Percentiles rank a stretch among this genome's conserved stretches.
Conservation (phyloP, 2,888 invertebrate species). For the Heliconius cydno region DNA sequence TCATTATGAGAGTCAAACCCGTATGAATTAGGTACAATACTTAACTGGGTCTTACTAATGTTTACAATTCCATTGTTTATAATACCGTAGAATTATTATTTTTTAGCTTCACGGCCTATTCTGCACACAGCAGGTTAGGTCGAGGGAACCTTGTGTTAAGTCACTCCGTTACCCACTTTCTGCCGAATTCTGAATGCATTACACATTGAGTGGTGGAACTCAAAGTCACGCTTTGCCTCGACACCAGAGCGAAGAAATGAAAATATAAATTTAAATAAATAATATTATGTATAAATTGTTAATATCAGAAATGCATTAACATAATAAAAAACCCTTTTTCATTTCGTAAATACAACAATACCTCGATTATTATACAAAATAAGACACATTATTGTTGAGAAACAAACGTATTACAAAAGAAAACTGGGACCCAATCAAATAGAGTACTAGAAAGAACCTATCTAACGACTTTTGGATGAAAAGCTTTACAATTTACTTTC, state of each 20-base stretch:
- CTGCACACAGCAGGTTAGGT: not conserved
- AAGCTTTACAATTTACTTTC: conserved; percentile 26
- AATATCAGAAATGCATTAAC: not conserved
- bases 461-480: conserved; percentile 27
- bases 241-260: no score
- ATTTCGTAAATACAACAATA: not conserved
- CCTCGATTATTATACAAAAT: not conserved
- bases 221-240: no score
- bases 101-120: no score
- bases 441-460: conserved; percentile 32
- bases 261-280: no score
- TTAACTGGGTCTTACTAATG: not conserved
- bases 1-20: not conserved
- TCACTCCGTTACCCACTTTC: no score
- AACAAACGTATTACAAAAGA: conserved; percentile 3
- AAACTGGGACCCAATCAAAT: conserved; percentile 34
- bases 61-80: not conserved
- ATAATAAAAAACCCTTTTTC: not conserved
- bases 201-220: no score
- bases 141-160: no score
- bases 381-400: conserved; percentile 11
- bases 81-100: not conserved
- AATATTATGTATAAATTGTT: no score
- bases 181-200: no score
- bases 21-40: not conserved